Evolutionary conservation across 1,140 invertebrate species (phyloP).

Genomic region (Calycopis cecrops): DNA sequence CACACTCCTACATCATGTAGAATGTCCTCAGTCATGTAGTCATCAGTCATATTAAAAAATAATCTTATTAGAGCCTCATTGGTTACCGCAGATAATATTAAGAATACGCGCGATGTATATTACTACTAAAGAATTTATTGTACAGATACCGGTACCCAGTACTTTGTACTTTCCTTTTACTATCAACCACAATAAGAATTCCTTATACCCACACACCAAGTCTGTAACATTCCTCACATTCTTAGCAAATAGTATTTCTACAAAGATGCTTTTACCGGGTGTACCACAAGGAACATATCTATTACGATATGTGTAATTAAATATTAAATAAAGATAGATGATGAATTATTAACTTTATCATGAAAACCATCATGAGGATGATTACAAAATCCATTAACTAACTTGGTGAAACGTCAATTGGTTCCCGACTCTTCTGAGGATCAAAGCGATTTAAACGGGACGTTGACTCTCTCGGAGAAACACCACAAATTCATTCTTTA

Average conservation of each 20-base stretch:
- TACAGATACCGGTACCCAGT: too few relatives aligned
- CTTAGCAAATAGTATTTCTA: not conserved
- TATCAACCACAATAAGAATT: not conserved
- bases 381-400: not conserved
- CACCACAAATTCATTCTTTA: conserved; percentile 4
- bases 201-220: not conserved
- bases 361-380: not conserved
- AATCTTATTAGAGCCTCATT: too few relatives aligned
- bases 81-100: too few relatives aligned
- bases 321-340: not conserved
- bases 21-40: too few relatives aligned
- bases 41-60: too few relatives aligned
- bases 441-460: not conserved
- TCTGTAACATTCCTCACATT: not conserved
- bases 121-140: too few relatives aligned
- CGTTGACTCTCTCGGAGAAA: not conserved
- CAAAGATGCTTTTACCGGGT: not conserved
- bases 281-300: not conserved
- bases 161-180: not conserved
- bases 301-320: not conserved
- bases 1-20: too few relatives aligned
- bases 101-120: too few relatives aligned
- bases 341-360: not conserved
- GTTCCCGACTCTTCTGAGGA: not conserved
- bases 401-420: not conserved